Base-by-base conservation (phyloP, 1,140 invertebrate genomes). In the Mylabris phalerata region DNA sequence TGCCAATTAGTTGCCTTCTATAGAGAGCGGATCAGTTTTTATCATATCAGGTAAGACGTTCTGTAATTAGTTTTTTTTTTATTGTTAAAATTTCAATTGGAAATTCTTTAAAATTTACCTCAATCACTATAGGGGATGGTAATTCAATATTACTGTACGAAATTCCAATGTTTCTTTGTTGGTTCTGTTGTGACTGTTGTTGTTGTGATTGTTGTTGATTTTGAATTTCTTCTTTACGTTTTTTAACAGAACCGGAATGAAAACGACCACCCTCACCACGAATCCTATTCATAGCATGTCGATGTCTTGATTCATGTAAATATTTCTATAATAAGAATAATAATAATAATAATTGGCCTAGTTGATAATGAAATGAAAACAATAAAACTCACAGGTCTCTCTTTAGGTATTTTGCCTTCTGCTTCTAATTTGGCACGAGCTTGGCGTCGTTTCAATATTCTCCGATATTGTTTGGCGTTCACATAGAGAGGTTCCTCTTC, bases 401-500 rank as follows among this genome's bases (percentile, higher is more conserved):
- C 91, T 76, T 98, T 98, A 24, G 95, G 93, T 74, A 99, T 98
- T 76, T 95, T 90, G 26, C 94, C 94, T 70, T 89, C 87, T 5
- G 90, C 90, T 75, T 95, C 92, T 44, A 97, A 76, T 73, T 93
- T 93, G 0, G 93, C 93, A 46, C 94, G 77, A 0, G 93, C 94
- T 68, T 93, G 90, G 51, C 94, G 77, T 60, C 94, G 77, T 72
- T 95, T 94, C 5, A 97, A 77, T 69, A 97, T 97, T 56, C 93
- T 80, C 69, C 93, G 90, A 75, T 97, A 97, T 71, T 99, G 97
- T 72, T 96, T 95, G n/a, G 95, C 95, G 80, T 98, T 99, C 0
- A 99, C 97, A 76, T 98, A 99, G 5, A 98, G 74, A 2, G 94
- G 92, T 70, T 97, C 93, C 73, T 96, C 93, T 75, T 94, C 90